Evolutionary conservation across 2,888 invertebrate genomes (phyloP), one percentile per base, ranked within the genome.

Genomic region (Acleris laterana): DNA sequence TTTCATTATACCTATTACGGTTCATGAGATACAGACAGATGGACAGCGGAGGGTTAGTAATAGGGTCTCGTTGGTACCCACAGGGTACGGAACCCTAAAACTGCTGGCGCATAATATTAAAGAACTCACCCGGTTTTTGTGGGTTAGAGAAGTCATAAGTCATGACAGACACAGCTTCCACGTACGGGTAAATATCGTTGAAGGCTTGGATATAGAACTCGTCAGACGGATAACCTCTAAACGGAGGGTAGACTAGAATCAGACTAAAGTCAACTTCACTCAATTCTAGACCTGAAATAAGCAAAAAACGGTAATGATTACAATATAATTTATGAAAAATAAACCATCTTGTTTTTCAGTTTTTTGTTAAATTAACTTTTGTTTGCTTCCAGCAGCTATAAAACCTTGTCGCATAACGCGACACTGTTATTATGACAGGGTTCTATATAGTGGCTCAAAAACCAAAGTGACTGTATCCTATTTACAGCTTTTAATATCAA

Each of bases 91-190:
- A 16, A 42, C n/a, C 7, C n/a, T 44, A n/a, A 44, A n/a, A 46
- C 5, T 17, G n/a, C 16, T 46, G 7, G 6, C 17, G 16, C 13
- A 6, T 46, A 6, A 46, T 17, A n/a, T 17, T 17, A 61, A 49
- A 50, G 25, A 69, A 62, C 66, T 77, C 79, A 95, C 96, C 97
- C 76, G 97, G 97, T 76, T 96, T 94, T 81, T 96, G 96, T 13
- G 96, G 94, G 82, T 90, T 96, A 2, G 98, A 98, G 86, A 95
- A 99, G 84, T 99, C 99, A 81, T 99, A 99, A 0, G 98, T 98
- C 98, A 99, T 99, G n/a, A 99, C 93, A 42, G 98, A 98, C 80
- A 99, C 98, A 25, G 95, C 97, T 77, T 96, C 96, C 0, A 99
- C 95, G 83, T 95, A 93, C 5, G 96, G 95, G 69, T 96, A 95